Conservation (phyloP, 1,140 invertebrate species). For the Aethina tumida region DNA sequence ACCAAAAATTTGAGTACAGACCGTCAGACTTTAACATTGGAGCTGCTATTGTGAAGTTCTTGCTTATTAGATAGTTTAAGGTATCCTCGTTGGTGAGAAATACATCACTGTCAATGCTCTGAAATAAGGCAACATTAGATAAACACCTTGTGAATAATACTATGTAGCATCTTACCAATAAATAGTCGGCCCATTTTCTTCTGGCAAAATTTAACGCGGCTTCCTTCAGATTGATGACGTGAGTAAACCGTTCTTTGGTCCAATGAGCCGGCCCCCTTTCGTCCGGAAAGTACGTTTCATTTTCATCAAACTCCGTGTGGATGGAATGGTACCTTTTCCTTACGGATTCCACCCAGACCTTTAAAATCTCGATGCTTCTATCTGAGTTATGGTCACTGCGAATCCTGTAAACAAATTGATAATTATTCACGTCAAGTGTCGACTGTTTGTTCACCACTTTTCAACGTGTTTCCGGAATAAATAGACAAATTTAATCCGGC, state of each 20-base stretch:
- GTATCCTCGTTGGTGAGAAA: constrained; percentile 67
- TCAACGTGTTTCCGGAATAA: too few relatives aligned
- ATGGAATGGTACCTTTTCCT: constrained; percentile 62
- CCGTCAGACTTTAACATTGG: constrained; percentile 81
- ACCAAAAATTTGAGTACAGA: constrained; percentile 94
- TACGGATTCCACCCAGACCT: constrained; percentile 58
- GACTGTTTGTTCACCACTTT: too few relatives aligned
- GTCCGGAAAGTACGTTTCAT: constrained; percentile 42
- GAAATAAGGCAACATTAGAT: constrained; percentile 33
- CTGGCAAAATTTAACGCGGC: constrained; percentile 62
- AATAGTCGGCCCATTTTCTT: constrained; percentile 72
- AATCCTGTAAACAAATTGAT: constrained; percentile 63
- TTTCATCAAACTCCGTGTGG: constrained; percentile 49
- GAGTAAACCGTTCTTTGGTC: constrained; percentile 62
- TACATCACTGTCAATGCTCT: constrained; percentile 86
- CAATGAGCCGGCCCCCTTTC: constrained; percentile 64
- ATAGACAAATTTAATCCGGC: too few relatives aligned
- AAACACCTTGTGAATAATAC: not conserved
- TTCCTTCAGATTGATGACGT: constrained; percentile 76
- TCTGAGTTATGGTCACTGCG: constrained; percentile 83
- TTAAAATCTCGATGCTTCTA: constrained; percentile 59
- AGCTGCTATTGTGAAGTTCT: constrained; percentile 56
- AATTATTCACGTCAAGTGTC: too few relatives aligned
- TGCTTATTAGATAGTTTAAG: constrained; percentile 56
- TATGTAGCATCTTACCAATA: constrained; percentile 50